Conservation (phyloP, 2,113 vertebrate genomes). For the Clarias magur region DNA sequence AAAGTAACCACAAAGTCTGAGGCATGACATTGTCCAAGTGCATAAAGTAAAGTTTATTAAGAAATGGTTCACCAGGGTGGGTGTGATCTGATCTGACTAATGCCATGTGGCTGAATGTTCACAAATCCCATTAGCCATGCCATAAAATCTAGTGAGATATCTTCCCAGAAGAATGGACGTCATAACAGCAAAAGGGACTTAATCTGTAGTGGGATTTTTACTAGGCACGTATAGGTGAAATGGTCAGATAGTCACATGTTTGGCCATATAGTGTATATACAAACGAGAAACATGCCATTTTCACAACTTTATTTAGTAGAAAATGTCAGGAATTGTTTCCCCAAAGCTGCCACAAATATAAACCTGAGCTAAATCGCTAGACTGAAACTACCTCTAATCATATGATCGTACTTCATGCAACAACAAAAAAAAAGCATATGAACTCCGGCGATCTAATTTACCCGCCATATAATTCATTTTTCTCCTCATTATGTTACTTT, state of each 20-base stretch:
- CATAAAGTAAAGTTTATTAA: not conserved
- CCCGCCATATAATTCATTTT: not conserved
- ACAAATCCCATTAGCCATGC: not conserved
- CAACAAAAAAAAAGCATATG: not conserved
- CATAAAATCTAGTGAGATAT: not conserved
- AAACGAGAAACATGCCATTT: not conserved
- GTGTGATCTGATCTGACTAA: not conserved
- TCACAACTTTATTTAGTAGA: not conserved
- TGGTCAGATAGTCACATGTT: not conserved
- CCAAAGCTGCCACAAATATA: not conserved
- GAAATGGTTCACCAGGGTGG: not conserved
- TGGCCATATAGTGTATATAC: not conserved
- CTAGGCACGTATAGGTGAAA: not conserved
- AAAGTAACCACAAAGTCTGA: not conserved
- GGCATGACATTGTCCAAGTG: not conserved
- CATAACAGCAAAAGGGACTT: not conserved
- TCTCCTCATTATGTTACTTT: not conserved
- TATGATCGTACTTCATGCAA: not conserved
- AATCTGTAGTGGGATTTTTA: not conserved
- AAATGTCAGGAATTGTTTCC: not conserved
- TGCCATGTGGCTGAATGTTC: not conserved
- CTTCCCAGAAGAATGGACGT: not conserved
- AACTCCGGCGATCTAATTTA: not conserved
- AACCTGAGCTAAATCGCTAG: not conserved
- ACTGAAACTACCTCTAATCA: not conserved